These are phyloP conservation scores for Himalopsyche tibetana DNA, from an alignment of 2,888 invertebrate genomes.

Conservation along the genomic window DNA sequence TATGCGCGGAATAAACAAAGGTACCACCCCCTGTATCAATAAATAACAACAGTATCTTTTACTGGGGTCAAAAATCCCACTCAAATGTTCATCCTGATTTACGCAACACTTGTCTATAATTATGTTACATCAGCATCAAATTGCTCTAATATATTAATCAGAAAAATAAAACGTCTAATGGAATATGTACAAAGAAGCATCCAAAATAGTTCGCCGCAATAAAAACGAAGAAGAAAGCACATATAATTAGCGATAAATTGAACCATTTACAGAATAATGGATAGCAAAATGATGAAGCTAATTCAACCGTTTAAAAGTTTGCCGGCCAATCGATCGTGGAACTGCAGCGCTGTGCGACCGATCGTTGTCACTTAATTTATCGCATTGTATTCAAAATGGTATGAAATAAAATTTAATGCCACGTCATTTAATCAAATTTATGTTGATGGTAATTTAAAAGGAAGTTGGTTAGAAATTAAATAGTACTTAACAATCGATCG, in stretches of 20 bases:
- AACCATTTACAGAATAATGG: conserved; percentile 3
- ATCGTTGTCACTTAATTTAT: conserved; percentile 2
- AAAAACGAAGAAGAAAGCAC: not conserved
- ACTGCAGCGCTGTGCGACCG: not conserved
- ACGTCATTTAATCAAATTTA: not conserved
- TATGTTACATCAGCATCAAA: not conserved
- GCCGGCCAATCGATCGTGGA: not conserved
- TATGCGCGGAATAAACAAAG: too few relatives aligned
- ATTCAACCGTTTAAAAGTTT: not conserved
- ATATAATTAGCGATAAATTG: conserved; percentile 38
- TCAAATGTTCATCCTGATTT: too few relatives aligned
- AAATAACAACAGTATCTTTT: too few relatives aligned
- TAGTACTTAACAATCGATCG: too few relatives aligned
- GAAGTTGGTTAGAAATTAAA: not conserved
- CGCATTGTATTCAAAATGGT: not conserved
- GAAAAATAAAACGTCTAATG: not conserved
- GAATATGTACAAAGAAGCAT: not conserved
- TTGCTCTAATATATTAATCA: not conserved
- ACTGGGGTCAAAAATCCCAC: too few relatives aligned
- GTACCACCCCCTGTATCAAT: too few relatives aligned
- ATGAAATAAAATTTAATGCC: not conserved
- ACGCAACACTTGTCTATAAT: not conserved
- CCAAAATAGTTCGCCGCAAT: not conserved
- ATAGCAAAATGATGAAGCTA: conserved; percentile 3
- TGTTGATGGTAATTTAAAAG: not conserved